Evolutionary conservation across 1,140 invertebrate genomes (phyloP).

Genomic region (Muscidifurax raptorellus): DNA sequence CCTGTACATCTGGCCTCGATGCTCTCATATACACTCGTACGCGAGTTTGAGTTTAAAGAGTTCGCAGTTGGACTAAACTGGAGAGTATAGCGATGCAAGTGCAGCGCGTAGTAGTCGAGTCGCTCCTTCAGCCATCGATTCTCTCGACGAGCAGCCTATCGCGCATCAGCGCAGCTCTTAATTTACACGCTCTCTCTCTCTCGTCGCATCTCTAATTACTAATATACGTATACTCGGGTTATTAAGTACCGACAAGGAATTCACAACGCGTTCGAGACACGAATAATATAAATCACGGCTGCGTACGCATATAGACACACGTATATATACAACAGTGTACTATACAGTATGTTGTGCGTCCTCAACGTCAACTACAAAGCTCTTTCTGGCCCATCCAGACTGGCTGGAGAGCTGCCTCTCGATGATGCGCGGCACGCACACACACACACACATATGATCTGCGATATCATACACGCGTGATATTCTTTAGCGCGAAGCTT

Average conservation of each 20-base stretch:
- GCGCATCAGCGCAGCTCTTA: no score
- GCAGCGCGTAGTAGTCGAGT: background rate
- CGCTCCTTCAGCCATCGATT: background rate
- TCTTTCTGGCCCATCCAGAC: background rate
- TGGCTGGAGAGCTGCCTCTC: background rate
- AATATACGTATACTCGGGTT: no score
- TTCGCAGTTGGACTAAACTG: background rate
- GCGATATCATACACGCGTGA: background rate
- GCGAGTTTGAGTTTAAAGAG: background rate
- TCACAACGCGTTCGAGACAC: background rate
- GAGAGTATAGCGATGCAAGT: background rate
- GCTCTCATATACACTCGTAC: background rate
- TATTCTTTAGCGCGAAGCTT: conserved; percentile 3
- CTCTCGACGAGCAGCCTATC: background rate
- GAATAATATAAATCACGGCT: no score
- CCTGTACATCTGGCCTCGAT: background rate
- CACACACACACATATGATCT: no score
- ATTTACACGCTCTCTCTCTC: no score
- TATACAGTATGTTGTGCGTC: background rate
- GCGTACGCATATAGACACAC: no score
- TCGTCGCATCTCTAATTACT: no score
- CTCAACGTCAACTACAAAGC: conserved; percentile 10
- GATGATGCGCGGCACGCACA: no score
- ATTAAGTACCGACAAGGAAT: no score
- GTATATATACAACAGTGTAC: no score